phyloP scores from a whole-genome alignment of 2,888 invertebrate species.

The Heliconius aoede region DNA sequence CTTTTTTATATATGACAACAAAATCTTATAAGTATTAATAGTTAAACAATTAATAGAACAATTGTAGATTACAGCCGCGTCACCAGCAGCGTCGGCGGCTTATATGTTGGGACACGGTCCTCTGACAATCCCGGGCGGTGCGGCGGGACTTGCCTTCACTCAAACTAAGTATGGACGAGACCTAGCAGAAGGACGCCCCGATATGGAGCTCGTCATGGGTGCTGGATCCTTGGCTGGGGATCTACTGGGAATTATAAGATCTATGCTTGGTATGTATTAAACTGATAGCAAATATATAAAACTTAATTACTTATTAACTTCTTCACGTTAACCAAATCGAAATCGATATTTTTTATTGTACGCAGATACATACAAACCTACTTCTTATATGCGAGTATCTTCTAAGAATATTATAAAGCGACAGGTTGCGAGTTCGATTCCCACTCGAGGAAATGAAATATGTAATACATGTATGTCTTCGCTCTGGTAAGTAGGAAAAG shows the following conservation, averaged over 20 bases:
- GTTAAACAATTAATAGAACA: neutral
- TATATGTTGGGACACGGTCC: conserved; percentile 88
- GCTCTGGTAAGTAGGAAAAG: too few species aligned
- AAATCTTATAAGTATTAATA: too few species aligned
- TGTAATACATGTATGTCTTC: too few species aligned
- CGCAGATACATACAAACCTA: too few species aligned
- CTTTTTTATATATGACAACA: too few species aligned
- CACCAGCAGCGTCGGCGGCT: conserved; percentile 84
- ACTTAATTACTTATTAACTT: too few species aligned
- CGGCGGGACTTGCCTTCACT: conserved; percentile 89
- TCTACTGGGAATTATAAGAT: conserved; percentile 85
- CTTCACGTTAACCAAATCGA: too few species aligned
- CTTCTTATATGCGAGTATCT: too few species aligned
- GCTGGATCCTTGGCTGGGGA: conserved; percentile 91
- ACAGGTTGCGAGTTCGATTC: too few species aligned
- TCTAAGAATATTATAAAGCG: too few species aligned
- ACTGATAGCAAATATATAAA: neutral
- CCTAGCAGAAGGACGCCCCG: conserved; percentile 89
- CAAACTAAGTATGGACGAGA: conserved; percentile 85
- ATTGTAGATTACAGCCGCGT: conserved; percentile 66
- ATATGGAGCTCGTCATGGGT: conserved; percentile 91
- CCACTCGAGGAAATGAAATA: too few species aligned
- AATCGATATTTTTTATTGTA: too few species aligned
- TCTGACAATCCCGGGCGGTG: conserved; percentile 90
- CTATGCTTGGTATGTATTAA: conserved; percentile 79